Evolutionary conservation across 2,888 invertebrate species (phyloP), one percentile per base, ranked within the genome.

Genomic region (Drosophila neotestacea): DNA sequence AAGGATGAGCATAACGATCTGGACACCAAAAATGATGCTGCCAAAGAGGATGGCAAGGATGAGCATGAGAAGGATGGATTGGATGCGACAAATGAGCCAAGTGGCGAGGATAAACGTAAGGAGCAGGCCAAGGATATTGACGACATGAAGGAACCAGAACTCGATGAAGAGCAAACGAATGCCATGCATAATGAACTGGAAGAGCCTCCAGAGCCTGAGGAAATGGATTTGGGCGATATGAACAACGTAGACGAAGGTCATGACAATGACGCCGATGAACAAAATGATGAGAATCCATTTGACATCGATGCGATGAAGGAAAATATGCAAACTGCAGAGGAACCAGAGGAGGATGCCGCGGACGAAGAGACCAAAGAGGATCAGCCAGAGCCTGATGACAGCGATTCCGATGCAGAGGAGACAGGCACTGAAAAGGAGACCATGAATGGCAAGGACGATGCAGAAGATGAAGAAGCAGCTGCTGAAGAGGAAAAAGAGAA

Each of bases 151-250:
- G 97, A 98, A 72, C 95, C 95, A 0, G 96, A 96, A 83, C 92
- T 94, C 65, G 96, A 96, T 89, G 96, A 96, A 88, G 96, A 97
- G 88, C 97, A 97, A 90, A 93, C 93, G 13, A 93, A 98, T 93
- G 96, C 96, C 0, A 96, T 96, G 89, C 96, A 97, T 89, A 96
- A 97, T 41, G 95, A 97, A 59, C 94, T 96, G 71, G 95, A 95
- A 79, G 95, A 95, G 47, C 94, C 95, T 10, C 96, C 96, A 0
- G 97, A 98, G 89, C 96, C 97, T 0, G 97, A 98, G 92, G 95
- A 96, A 52, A 95, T 98, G 92, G 97, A 98, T 88, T 92, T 98
- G 69, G 97, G 98, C 0, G 97, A 98, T 44, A 96, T 98, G 91
- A 93, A 97, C 81, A 95, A 97, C 77, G 92, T 97, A 16, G 97